Percentiles rank a stretch among this genome's conserved stretches.
These are phyloP conservation scores for Drosophila cognata DNA, from an alignment of 2,888 invertebrate species.

Conservation along the genomic window DNA sequence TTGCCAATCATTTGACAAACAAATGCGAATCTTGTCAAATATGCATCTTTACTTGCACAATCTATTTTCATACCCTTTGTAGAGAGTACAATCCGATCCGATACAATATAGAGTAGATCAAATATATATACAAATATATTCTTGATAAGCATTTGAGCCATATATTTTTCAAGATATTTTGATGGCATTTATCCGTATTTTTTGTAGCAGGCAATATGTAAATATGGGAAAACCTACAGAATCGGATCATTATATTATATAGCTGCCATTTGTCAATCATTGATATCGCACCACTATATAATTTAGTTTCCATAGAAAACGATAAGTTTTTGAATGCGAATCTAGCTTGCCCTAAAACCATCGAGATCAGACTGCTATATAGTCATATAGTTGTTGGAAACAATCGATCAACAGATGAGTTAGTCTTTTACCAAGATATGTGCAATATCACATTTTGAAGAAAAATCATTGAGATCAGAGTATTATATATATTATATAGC, in stretches of 20 bases:
- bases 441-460: not conserved
- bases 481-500: not conserved
- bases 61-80: not conserved
- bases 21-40: not conserved
- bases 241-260: not conserved
- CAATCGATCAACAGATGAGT: not conserved
- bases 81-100: not conserved
- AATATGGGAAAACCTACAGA: not conserved
- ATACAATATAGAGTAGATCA: too few relatives aligned
- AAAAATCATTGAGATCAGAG: not conserved
- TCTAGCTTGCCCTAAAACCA: not conserved
- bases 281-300: not conserved
- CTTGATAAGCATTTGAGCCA: not conserved
- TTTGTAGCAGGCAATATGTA: not conserved
- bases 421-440: not conserved
- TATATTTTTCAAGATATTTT: too few relatives aligned
- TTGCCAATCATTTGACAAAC: not conserved
- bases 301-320: not conserved
- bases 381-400: not conserved
- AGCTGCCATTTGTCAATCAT: not conserved
- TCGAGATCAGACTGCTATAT: not conserved
- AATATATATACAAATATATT: not conserved
- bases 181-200: too few relatives aligned
- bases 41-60: not conserved
- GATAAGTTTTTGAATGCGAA: not conserved